A percentile compares a stretch with the other conserved stretches of the same genome.
phyloP scores from a whole-genome alignment of 1,140 invertebrate genomes.

The Antheraea pernyi region DNA sequence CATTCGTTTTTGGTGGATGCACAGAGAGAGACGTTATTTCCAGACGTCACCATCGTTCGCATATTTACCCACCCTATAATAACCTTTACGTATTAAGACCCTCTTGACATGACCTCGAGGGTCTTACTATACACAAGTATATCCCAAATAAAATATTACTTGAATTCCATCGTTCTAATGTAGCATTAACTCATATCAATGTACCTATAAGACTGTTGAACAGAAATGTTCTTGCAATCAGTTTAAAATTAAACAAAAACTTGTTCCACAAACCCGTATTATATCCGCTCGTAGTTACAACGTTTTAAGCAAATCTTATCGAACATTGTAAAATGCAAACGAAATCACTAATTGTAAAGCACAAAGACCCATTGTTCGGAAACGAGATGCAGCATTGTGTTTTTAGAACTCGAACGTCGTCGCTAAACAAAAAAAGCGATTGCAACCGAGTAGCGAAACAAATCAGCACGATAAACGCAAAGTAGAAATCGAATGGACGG shows the following conservation, averaged over 20 bases:
- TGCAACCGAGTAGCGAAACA: slow-evolving; percentile 18
- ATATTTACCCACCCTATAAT: too few relatives aligned
- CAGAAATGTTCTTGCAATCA: background rate
- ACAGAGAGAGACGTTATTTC: too few relatives aligned
- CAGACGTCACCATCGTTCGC: too few relatives aligned
- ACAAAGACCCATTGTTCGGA: slow-evolving; percentile 38
- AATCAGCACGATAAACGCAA: slow-evolving; percentile 25
- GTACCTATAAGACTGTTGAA: background rate
- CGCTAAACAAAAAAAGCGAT: background rate
- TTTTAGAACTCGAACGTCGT: background rate
- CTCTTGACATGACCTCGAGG: too few relatives aligned
- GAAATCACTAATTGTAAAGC: slow-evolving; percentile 37
- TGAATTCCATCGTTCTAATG: too few relatives aligned
- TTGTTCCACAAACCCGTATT: background rate
- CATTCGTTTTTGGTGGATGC: too few relatives aligned
- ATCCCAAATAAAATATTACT: too few relatives aligned
- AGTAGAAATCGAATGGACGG: slow-evolving; percentile 24
- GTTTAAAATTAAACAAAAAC: background rate
- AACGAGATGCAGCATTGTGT: slow-evolving; percentile 22
- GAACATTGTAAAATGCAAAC: slow-evolving; percentile 35
- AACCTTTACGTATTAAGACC: too few relatives aligned
- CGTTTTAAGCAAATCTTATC: background rate
- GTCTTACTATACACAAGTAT: too few relatives aligned
- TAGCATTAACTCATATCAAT: too few relatives aligned
- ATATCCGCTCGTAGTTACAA: background rate